These are phyloP conservation scores for Campylorhamphus procurvoides DNA, from an alignment of 2,113 vertebrate species.

Conservation along the genomic window DNA sequence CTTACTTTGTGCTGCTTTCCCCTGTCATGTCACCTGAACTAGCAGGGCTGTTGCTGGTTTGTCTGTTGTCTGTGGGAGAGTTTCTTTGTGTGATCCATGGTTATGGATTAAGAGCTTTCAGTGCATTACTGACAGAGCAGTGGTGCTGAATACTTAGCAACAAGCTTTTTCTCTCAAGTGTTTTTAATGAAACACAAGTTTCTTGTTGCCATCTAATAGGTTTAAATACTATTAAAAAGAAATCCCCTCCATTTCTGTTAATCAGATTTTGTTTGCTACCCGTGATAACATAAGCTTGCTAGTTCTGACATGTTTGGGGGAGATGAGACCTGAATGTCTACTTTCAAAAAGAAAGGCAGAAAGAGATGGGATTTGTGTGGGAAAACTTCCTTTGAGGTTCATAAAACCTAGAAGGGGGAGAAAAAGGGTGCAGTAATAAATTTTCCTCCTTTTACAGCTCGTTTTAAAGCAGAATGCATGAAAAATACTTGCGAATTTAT, in stretches of 20 bases:
- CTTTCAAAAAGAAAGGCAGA: neutral
- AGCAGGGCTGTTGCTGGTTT: neutral
- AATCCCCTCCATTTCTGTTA: slow-evolving; percentile 36
- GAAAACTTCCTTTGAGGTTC: neutral
- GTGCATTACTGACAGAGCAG: neutral
- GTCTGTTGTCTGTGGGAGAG: neutral
- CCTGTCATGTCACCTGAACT: neutral
- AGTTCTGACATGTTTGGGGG: slow-evolving; percentile 12
- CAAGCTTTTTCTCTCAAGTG: neutral
- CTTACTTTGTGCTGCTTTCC: neutral
- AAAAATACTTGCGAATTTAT: neutral
- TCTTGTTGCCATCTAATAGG: slow-evolving; percentile 23
- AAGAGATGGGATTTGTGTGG: neutral
- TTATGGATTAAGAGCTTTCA: slow-evolving; percentile 12
- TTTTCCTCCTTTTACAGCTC: neutral
- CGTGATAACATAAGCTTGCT: neutral
- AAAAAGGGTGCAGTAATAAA: neutral
- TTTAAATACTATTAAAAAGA: slow-evolving; percentile 40
- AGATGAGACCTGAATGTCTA: slow-evolving; percentile 1
- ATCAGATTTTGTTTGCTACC: slow-evolving; percentile 48
- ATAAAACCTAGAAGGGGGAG: neutral
- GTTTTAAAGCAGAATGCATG: neutral
- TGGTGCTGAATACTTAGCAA: neutral
- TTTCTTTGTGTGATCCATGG: neutral
- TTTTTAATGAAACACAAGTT: slow-evolving; percentile 45